Conservation (phyloP, 2,113 vertebrate species). For the Lamprotornis superbus region DNA sequence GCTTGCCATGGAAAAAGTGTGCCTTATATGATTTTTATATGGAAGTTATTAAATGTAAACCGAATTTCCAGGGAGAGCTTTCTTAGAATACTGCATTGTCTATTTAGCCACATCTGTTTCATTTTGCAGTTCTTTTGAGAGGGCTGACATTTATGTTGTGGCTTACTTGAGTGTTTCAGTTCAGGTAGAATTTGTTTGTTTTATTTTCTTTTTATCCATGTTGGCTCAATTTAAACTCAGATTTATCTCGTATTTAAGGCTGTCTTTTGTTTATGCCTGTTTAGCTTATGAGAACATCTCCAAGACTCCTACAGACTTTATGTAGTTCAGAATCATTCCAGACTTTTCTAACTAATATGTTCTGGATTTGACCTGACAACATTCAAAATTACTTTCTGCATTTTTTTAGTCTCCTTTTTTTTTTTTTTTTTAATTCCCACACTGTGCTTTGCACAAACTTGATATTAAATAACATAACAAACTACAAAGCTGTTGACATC, state of each 20-base stretch:
- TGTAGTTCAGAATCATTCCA: slow-evolving; percentile 25
- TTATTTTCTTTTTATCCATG: background rate
- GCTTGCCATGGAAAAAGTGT: background rate
- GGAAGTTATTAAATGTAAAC: background rate
- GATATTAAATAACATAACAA: background rate
- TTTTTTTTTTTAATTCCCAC: background rate
- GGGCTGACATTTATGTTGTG: background rate
- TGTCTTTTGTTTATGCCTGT: slow-evolving; percentile 23
- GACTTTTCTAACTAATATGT: background rate
- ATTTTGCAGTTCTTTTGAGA: background rate
- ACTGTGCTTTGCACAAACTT: background rate
- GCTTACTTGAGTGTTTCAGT: background rate
- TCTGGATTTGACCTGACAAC: background rate
- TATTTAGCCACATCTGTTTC: background rate
- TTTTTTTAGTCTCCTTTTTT: background rate
- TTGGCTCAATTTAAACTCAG: background rate
- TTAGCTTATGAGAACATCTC: slow-evolving; percentile 7
- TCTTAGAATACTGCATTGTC: background rate
- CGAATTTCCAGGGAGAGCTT: background rate
- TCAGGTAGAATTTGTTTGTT: background rate
- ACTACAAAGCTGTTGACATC: slow-evolving; percentile 23
- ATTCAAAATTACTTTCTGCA: background rate
- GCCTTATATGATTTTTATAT: background rate
- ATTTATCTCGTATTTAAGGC: background rate
- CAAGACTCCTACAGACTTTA: background rate